These are phyloP conservation scores for Cartodere bifasciata DNA, from an alignment of 2,888 invertebrate species.

Conservation along the genomic window DNA sequence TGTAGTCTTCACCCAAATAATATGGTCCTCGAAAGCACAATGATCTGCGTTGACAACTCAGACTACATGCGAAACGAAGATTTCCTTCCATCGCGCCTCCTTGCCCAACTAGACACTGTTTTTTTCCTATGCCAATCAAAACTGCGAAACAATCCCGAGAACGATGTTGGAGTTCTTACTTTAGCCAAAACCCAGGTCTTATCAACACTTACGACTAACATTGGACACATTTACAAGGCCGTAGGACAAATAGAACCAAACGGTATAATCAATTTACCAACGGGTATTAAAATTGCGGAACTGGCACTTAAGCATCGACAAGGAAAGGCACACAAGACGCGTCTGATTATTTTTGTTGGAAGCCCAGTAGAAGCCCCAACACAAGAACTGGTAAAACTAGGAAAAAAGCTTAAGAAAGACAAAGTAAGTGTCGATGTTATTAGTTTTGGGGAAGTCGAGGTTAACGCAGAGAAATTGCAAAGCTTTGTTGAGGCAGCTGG, in stretches of 20 bases:
- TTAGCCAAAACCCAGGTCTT: neutral
- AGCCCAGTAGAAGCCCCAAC: neutral
- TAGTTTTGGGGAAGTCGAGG: constrained; percentile 1
- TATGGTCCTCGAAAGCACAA: constrained; percentile 1
- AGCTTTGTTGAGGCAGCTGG: neutral
- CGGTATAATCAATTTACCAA: neutral
- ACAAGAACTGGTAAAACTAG: neutral
- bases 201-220: neutral
- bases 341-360: neutral
- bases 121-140: neutral
- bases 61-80: constrained; percentile 1
- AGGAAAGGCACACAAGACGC: neutral
- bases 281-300: neutral
- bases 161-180: neutral
- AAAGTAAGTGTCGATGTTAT: constrained; percentile 1
- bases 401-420: constrained; percentile 1
- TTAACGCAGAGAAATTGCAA: neutral
- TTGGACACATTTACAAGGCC: neutral
- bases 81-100: neutral
- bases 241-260: neutral
- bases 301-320: constrained; percentile 1
- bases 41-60: constrained; percentile 1
- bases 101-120: neutral
- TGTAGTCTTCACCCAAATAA: too few relatives aligned
- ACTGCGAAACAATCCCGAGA: neutral